A percentile compares a stretch with the other conserved stretches of the same genome.
These are phyloP conservation scores for Dermatemys mawii DNA, from an alignment of 2,113 vertebrate genomes.

Conservation along the genomic window DNA sequence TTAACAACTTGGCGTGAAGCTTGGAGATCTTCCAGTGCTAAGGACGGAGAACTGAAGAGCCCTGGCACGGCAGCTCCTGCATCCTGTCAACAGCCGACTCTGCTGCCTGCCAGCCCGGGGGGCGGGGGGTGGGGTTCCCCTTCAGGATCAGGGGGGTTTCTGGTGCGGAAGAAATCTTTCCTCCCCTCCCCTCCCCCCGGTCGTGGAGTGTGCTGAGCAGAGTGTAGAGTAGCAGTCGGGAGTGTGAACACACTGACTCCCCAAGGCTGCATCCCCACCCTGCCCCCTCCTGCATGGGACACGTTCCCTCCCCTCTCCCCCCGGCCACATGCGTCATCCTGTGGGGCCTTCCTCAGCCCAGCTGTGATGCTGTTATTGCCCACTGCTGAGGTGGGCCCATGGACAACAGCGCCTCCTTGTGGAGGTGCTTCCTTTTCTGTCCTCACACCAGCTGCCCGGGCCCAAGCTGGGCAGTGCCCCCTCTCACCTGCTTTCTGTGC, in stretches of 20 bases:
- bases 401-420: not conserved
- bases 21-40: not conserved
- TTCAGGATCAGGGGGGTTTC: no score
- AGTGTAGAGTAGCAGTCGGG: not conserved
- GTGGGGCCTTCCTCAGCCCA: not conserved
- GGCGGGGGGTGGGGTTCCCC: no score
- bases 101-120: no score
- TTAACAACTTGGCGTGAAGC: not conserved
- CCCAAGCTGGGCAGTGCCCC: not conserved
- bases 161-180: no score
- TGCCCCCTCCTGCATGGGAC: no score
- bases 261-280: not conserved
- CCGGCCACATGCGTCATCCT: no score
- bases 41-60: no score
- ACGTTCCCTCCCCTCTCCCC: not conserved
- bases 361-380: not conserved
- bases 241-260: not conserved
- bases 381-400: not conserved
- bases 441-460: not conserved
- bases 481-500: fast-evolving
- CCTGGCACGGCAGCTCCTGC: no score
- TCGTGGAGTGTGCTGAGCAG: not conserved
- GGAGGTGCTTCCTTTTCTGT: not conserved
- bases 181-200: no score
- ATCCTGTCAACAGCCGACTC: not conserved